Percentiles rank a stretch among this genome's conserved stretches.
These are phyloP conservation scores for Anisognathus igniventris DNA, from an alignment of 2,797 vertebrate species.

Conservation along the genomic window DNA sequence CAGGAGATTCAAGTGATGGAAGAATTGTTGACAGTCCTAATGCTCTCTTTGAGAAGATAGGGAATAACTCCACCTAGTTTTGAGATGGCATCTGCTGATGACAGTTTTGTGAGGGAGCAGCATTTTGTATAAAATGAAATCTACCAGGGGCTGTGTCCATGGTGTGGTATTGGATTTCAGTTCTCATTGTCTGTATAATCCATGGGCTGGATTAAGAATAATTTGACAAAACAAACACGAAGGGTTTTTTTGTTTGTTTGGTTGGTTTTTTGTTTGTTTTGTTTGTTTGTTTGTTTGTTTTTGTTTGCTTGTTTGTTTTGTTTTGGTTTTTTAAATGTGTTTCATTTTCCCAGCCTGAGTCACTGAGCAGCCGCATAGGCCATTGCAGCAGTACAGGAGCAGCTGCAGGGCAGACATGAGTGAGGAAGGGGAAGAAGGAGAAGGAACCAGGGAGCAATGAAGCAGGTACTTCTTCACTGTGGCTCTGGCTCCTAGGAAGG, in stretches of 20 bases:
- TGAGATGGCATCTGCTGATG: background rate
- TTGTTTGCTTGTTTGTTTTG: background rate
- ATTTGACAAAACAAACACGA: background rate
- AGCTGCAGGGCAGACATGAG: background rate
- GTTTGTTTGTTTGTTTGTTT: background rate
- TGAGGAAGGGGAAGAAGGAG: background rate
- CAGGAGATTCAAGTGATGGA: background rate
- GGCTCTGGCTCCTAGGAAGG: background rate
- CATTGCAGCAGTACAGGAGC: background rate
- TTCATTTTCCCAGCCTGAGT: background rate
- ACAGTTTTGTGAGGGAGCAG: background rate
- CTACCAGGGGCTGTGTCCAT: accelerated
- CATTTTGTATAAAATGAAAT: background rate
- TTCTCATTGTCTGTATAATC: background rate
- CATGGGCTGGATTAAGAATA: background rate
- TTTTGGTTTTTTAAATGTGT: background rate
- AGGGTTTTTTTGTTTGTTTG: background rate
- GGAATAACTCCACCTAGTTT: background rate
- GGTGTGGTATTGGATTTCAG: background rate
- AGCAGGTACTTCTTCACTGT: background rate
- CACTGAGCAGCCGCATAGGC: background rate
- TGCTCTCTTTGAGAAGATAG: background rate
- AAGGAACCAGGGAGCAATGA: background rate
- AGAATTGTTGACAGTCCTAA: background rate
- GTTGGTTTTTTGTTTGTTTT: too few species aligned